A percentile compares a stretch with the other conserved stretches of the same genome.
These are phyloP conservation scores for Cataglyphis altisquamis DNA, from an alignment of 2,888 invertebrate species.

Conservation along the genomic window DNA sequence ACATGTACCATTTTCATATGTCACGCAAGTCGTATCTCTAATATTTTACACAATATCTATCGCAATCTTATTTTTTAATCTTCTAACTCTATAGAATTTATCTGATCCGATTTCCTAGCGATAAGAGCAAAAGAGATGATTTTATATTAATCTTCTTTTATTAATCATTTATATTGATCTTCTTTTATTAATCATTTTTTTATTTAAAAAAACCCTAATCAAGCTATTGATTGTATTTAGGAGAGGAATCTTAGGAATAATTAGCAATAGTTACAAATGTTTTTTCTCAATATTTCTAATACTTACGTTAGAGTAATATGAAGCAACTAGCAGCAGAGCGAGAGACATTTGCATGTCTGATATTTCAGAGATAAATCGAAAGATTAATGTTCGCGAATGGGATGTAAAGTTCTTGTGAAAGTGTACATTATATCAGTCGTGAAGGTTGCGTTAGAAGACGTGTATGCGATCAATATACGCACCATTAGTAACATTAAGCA, in stretches of 20 bases:
- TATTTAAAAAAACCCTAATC: background rate
- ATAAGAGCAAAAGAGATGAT: background rate
- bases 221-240: background rate
- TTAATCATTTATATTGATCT: slow-evolving; percentile 3
- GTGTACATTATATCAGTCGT: slow-evolving; percentile 32
- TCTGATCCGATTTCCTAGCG: slow-evolving; percentile 9
- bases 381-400: slow-evolving; percentile 40
- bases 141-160: background rate
- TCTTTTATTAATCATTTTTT: slow-evolving; percentile 14
- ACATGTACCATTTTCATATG: slow-evolving; percentile 6
- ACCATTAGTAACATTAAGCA: slow-evolving; percentile 52
- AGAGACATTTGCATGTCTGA: background rate
- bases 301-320: background rate
- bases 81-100: slow-evolving; percentile 18
- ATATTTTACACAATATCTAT: slow-evolving; percentile 27
- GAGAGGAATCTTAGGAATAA: background rate
- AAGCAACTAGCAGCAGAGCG: background rate
- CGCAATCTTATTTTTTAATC: slow-evolving; percentile 33
- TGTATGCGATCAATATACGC: slow-evolving; percentile 48
- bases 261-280: background rate
- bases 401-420: slow-evolving; percentile 26
- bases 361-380: slow-evolving; percentile 18
- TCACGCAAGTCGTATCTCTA: slow-evolving; percentile 28
- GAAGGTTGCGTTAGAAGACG: slow-evolving; percentile 38
- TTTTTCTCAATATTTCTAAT: background rate